These are phyloP conservation scores for Ostrea denselamellosa DNA, from an alignment of 1,140 invertebrate genomes.

Conservation along the genomic window DNA sequence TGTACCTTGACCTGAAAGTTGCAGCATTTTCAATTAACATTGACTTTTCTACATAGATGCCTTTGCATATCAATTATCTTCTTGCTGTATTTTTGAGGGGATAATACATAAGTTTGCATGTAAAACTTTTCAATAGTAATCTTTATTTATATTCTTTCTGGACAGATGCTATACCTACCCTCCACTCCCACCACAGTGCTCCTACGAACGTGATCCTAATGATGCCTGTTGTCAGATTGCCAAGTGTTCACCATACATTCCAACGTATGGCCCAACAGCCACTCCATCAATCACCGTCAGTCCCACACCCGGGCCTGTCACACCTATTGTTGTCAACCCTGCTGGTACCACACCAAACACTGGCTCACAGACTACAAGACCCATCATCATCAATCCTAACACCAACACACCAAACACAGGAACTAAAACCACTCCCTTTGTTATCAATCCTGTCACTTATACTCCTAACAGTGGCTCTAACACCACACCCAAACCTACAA, in stretches of 20 bases:
- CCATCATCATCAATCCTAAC: conserved; percentile 41
- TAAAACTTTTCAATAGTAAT: neutral
- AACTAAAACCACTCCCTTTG: conserved; percentile 23
- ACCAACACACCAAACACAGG: conserved; percentile 12
- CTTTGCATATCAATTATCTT: too few species aligned
- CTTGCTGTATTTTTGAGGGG: too few species aligned
- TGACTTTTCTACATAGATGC: too few species aligned
- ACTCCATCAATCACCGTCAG: conserved; percentile 5
- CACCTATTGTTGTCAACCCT: neutral
- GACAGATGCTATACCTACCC: conserved; percentile 65
- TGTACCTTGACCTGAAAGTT: neutral
- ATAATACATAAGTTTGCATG: neutral
- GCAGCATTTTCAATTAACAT: too few species aligned
- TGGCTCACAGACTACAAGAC: conserved; percentile 40
- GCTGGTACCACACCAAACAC: conserved; percentile 38
- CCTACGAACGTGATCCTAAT: conserved; percentile 61
- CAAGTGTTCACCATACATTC: conserved; percentile 56
- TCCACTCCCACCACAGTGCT: conserved; percentile 65
- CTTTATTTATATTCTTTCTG: conserved; percentile 9
- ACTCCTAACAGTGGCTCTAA: conserved; percentile 18
- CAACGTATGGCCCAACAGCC: conserved; percentile 48
- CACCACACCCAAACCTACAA: conserved; percentile 11
- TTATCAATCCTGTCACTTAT: conserved; percentile 45
- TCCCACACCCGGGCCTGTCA: neutral
- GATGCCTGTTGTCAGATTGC: conserved; percentile 65